Conservation (phyloP, 1,140 invertebrate genomes). For the Chymomyza costata region DNA sequence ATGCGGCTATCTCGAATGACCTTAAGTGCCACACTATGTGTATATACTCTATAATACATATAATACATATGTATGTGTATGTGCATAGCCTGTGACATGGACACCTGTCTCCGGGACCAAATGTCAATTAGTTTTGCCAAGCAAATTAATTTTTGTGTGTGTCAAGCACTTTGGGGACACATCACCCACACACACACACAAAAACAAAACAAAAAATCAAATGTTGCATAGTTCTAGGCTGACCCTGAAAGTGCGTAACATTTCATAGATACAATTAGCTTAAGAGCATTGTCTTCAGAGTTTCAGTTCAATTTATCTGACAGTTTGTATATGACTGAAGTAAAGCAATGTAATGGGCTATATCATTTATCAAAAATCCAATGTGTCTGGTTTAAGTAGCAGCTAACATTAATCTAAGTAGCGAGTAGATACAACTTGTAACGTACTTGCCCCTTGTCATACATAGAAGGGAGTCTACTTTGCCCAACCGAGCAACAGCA, state of each 20-base stretch:
- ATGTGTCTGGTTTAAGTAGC: slow-evolving; percentile 42
- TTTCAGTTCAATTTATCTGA: slow-evolving; percentile 20
- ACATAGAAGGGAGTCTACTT: too few species aligned
- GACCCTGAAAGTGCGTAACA: slow-evolving; percentile 8
- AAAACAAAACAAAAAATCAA: too few species aligned
- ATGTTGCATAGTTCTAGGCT: too few species aligned
- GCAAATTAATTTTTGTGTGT: slow-evolving; percentile 15
- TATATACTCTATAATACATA: too few species aligned
- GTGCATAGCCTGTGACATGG: too few species aligned
- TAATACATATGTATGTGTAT: too few species aligned
- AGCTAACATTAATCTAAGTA: slow-evolving; percentile 58
- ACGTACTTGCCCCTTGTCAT: too few species aligned
- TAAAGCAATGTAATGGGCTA: slow-evolving; percentile 29
- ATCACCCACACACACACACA: background rate
- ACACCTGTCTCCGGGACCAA: slow-evolving; percentile 47
- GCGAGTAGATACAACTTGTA: too few species aligned
- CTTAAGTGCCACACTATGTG: too few species aligned
- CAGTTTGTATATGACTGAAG: slow-evolving; percentile 9
- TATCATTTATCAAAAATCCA: slow-evolving; percentile 71
- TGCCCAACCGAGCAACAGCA: too few species aligned
- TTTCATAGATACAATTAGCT: slow-evolving; percentile 36
- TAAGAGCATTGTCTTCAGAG: slow-evolving; percentile 33
- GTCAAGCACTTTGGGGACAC: slow-evolving; percentile 9
- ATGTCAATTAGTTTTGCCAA: slow-evolving; percentile 52
- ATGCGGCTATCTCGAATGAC: too few species aligned